Evolutionary conservation across 2,113 vertebrate genomes (phyloP).

Genomic region (Seriola aureovittata): DNA sequence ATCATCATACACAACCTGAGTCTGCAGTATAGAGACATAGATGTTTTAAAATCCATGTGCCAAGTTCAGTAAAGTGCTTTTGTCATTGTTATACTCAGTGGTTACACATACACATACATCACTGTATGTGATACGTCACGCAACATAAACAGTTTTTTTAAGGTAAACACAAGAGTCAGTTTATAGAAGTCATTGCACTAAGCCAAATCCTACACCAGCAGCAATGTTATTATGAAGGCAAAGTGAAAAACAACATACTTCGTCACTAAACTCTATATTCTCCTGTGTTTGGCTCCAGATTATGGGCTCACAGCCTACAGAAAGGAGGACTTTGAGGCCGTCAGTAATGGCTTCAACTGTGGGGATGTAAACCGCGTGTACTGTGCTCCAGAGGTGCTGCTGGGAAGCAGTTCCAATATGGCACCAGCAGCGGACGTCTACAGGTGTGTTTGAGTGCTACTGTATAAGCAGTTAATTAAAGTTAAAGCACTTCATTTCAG

Average conservation of each 20-base stretch:
- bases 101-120: too few relatives aligned
- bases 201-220: constrained; percentile 3
- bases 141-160: neutral
- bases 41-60: neutral
- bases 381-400: constrained; percentile 82
- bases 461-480: neutral
- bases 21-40: neutral
- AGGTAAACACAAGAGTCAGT: neutral
- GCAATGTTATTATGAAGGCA: constrained; percentile 5
- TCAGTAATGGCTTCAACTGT: constrained; percentile 68
- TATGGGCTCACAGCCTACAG: constrained; percentile 81
- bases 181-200: neutral
- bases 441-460: constrained; percentile 67
- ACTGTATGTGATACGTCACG: neutral
- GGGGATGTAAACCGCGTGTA: constrained; percentile 73
- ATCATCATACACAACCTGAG: neutral
- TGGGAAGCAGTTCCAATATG: constrained; percentile 65
- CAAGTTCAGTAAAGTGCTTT: neutral
- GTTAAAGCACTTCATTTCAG: neutral
- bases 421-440: constrained; percentile 81
- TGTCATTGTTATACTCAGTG: too few relatives aligned
- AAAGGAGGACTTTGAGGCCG: constrained; percentile 79
- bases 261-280: neutral
- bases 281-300: constrained; percentile 67
- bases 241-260: constrained; percentile 24